Evolutionary conservation across 2,888 invertebrate species (phyloP).

Genomic region (Thalpophila matura): DNA sequence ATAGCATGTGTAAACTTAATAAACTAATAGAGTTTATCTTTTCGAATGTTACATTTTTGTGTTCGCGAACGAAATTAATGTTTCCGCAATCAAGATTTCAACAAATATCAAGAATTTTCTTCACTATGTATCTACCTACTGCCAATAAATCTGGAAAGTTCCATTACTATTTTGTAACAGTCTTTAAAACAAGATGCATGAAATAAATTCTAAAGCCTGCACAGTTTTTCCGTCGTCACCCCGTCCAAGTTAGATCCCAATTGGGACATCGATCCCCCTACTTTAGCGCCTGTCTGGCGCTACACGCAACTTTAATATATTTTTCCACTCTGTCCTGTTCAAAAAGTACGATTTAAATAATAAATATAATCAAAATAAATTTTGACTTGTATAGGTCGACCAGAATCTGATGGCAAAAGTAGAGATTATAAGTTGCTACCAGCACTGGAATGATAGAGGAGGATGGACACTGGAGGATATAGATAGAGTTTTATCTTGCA

Average conservation of each 20-base stretch:
- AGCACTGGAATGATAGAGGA: too few species aligned
- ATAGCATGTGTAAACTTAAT: constrained; percentile 28
- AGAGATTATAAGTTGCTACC: too few species aligned
- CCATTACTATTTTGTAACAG: constrained; percentile 53
- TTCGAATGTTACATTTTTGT: constrained; percentile 8
- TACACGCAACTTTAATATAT: constrained; percentile 72
- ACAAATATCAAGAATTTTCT: constrained; percentile 16
- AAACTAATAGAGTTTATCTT: constrained; percentile 38
- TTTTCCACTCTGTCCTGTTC: constrained; percentile 53
- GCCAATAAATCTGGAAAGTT: constrained; percentile 50
- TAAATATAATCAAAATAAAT: too few species aligned
- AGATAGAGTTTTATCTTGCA: too few species aligned
- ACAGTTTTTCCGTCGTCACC: constrained; percentile 73
- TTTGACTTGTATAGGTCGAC: too few species aligned
- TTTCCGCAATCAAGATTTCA: constrained; percentile 52
- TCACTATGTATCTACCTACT: constrained; percentile 32
- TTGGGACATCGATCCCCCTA: constrained; percentile 80
- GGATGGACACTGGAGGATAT: too few species aligned
- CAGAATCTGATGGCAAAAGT: too few species aligned
- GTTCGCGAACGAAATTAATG: constrained; percentile 50
- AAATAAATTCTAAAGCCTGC: constrained; percentile 64
- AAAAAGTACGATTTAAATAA: constrained; percentile 61
- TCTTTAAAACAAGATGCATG: constrained; percentile 51
- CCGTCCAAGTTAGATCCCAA: constrained; percentile 74
- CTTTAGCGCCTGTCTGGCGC: constrained; percentile 78